Evolutionary conservation across 2,797 vertebrate species (phyloP), one percentile per base, ranked within the genome.

Genomic region (Hoplostethus mediterraneus): DNA sequence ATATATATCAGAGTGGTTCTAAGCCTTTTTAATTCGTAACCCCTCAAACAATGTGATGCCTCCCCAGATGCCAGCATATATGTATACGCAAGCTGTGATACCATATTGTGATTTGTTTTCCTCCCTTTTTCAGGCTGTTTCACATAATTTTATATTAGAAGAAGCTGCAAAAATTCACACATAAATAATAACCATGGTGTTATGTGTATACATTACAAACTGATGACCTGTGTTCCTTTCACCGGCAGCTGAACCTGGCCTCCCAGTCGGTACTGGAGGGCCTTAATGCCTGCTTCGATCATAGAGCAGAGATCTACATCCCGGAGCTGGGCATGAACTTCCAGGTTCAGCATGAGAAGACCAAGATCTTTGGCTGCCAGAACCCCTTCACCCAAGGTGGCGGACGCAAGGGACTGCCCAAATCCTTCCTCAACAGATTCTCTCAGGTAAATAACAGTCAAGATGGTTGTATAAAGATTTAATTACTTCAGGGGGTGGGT

Each of bases 181-280:
- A 10, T 10, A 45, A 10, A 45, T 45, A 16, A 47, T 4, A 14
- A 2, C 45, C 45, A 3, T 2, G 8, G 21, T 21, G 1, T 21
- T 21, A 21, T 21, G 21, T 21, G 21, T 21, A 21, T 21, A 21
- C 21, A 17, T 16, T 6, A 4, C 30, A 69, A 9, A 28, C 2
- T 36, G 16, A 54, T 10, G 14, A 11, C 10, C 16, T 48, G 17
- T 40, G 13, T 61, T 44, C 16, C 13, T 66, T 5, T 3, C 11
- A 5, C 21, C 75, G 28, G 69, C 88, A 98, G 98, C 83, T 99
- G 78, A 99, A 99, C 87, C 84, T 99, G 90, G 98, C 98, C 77
- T 99, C 98, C 65, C 98, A 99, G 92, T 98, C 98, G 0, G 96
- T 99, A 17, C 68, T 99, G 68, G 98, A 99, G 88, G 98, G 98